Base-by-base conservation (phyloP, 2,797 vertebrate species). In the Melanotaenia parkinsoni region DNA sequence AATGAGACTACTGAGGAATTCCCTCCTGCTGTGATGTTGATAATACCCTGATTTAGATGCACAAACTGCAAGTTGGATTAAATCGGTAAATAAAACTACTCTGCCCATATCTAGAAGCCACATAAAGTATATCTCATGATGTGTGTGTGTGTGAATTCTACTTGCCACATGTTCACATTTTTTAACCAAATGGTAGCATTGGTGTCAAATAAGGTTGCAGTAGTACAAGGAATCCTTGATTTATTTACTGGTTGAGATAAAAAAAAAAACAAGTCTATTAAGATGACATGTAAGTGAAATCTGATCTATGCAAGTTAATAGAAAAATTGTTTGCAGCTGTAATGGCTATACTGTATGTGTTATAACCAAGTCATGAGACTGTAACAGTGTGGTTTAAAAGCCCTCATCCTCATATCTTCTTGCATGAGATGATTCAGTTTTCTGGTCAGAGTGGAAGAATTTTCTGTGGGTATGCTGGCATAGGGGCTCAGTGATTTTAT, bases 381-480 rank as follows among this genome's bases (percentile, higher is more conserved):
- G 58, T 63, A 71, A 51, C 64, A 68, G 67, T 63, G 63, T 40
- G 16, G n/a, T 74, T 45, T 54, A 70, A 78, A 74, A 63, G 45
- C 63, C 63, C 72, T 58, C 37, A 47, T 16, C 32, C 8, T 54
- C 70, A 67, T 73, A 22, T 64, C 5, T 56, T 82, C 70, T 63
- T 67, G 67, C 71, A 72, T 57, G 58, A n/a, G 51, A 47, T 73
- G 61, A 84, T 70, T 73, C 70, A 67, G 61, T 50, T 79, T 24
- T 71, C 54, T 51, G 69, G 70, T 76, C 13, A 3, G 50, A 47
- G 47, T 13, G 60, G 43, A 87, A 43, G 83, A 91, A 85, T 85
- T 22, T 72, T 78, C 64, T 77, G 61, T 47, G 68, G 70, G 51
- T 69, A 76, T 77, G 77, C 72, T 77, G 74, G 80, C 70, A 32